Evolutionary conservation across 2,888 invertebrate genomes (phyloP).

Genomic region (Brachylomia viminalis): DNA sequence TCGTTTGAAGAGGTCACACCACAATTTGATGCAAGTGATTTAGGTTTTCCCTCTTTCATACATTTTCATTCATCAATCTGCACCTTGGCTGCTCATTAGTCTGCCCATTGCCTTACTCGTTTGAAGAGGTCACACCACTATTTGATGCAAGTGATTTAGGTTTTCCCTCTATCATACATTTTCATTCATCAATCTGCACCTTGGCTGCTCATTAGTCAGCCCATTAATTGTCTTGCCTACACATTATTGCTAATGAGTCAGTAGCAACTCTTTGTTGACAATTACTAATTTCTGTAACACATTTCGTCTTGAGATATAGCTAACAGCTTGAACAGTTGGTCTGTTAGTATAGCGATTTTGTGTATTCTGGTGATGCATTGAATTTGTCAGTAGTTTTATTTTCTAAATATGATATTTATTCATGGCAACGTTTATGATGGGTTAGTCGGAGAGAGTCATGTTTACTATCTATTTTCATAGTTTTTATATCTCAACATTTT

Average conservation of each 20-base stretch:
- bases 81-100: background rate
- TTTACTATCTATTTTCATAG: background rate
- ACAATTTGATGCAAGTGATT: background rate
- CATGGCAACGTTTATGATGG: background rate
- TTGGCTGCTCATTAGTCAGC: background rate
- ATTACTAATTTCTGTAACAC: conserved; percentile 18
- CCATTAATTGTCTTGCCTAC: background rate
- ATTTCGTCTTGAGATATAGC: background rate
- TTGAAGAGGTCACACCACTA: too few relatives aligned
- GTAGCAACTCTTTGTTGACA: background rate
- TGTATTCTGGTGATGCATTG: conserved; percentile 1
- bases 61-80: conserved; percentile 5
- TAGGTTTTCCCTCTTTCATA: background rate
- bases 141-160: background rate
- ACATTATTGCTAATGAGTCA: conserved; percentile 22
- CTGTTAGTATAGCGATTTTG: background rate
- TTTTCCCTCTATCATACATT: background rate
- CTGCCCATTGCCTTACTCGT: too few relatives aligned
- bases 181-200: background rate
- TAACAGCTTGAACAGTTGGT: background rate
- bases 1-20: too few relatives aligned
- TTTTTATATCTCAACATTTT: background rate
- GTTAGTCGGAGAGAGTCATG: background rate
- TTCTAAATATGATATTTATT: background rate
- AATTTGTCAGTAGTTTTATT: background rate